Conservation (phyloP, 2,113 vertebrate species). For the Paratilapia polleni region DNA sequence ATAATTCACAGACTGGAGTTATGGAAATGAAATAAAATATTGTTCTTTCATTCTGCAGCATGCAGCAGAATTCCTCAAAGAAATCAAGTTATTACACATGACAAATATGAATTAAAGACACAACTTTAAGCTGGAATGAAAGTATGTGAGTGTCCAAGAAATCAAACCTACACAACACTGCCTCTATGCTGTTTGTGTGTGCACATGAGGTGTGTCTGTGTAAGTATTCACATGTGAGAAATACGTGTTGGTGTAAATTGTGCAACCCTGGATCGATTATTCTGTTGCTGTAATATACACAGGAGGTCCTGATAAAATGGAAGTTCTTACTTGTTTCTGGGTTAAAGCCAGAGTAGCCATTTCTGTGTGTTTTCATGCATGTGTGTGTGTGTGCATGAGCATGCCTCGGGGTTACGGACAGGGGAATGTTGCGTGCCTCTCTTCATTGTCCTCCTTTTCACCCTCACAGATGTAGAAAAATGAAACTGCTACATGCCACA, state of each 20-base stretch:
- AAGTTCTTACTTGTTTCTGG: constrained; percentile 46
- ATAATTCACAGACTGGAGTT: constrained; percentile 53
- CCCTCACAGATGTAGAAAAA: constrained; percentile 70
- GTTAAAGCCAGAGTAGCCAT: constrained; percentile 41
- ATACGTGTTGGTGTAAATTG: background rate
- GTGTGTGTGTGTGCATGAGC: background rate
- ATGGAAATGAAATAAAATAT: constrained; percentile 61
- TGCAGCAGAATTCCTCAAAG: constrained; percentile 38
- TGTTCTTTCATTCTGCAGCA: constrained; percentile 45
- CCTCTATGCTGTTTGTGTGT: constrained; percentile 15
- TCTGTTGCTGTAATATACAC: background rate
- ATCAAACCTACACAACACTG: background rate
- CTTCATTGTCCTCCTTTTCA: constrained; percentile 75
- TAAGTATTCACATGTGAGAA: background rate
- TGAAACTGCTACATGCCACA: constrained; percentile 73
- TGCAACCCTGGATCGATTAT: constrained; percentile 1
- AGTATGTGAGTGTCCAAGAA: background rate
- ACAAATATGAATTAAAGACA: constrained; percentile 58
- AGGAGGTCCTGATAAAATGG: constrained; percentile 37
- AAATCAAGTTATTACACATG: constrained; percentile 37
- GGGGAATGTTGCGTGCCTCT: constrained; percentile 55
- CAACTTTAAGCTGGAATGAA: constrained; percentile 11
- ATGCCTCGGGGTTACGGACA: constrained; percentile 42
- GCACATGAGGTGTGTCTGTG: background rate
- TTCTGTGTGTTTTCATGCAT: constrained; percentile 1